Percentiles rank a stretch among this genome's conserved stretches.
These are phyloP conservation scores for Oopsacas minuta DNA, from an alignment of 37 sponge, comb jelly and placozoan genomes.

Conservation along the genomic window DNA sequence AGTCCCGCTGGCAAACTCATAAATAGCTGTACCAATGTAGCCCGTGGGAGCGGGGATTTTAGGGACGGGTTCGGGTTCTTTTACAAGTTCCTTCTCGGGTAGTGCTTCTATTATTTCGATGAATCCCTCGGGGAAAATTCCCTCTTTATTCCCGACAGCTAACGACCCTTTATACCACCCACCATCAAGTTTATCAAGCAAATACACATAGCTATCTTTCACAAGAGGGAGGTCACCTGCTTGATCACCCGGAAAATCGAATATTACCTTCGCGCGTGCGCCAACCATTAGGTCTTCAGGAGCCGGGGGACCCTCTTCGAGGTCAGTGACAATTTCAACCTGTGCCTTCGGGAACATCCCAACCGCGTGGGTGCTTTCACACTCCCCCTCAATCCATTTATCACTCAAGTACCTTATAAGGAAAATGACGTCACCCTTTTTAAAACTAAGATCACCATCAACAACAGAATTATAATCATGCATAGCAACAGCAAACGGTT, in stretches of 20 bases:
- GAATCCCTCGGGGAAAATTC: not conserved
- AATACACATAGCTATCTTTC: not conserved
- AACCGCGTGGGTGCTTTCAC: not conserved
- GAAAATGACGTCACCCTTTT: not conserved
- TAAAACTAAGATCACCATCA: not conserved
- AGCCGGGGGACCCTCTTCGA: not conserved
- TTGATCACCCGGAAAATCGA: conserved; percentile 2
- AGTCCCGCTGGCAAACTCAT: conserved; percentile 27
- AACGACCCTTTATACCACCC: not conserved
- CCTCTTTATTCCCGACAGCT: not conserved
- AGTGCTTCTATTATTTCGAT: not conserved
- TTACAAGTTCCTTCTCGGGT: not conserved
- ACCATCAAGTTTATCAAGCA: not conserved
- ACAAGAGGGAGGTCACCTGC: not conserved
- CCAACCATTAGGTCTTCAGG: not conserved
- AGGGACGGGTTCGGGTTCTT: not conserved
- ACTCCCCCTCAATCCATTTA: not conserved
- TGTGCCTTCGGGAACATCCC: not conserved
- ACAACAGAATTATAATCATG: not conserved
- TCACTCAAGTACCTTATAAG: not conserved
- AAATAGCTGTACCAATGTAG: conserved; percentile 20
- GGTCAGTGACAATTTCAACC: not conserved
- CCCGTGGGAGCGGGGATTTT: not conserved
- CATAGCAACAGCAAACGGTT: not conserved
- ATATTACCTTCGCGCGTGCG: not conserved